phyloP scores from a whole-genome alignment of 2,888 invertebrate species.

The Andrena haemorrhoa region DNA sequence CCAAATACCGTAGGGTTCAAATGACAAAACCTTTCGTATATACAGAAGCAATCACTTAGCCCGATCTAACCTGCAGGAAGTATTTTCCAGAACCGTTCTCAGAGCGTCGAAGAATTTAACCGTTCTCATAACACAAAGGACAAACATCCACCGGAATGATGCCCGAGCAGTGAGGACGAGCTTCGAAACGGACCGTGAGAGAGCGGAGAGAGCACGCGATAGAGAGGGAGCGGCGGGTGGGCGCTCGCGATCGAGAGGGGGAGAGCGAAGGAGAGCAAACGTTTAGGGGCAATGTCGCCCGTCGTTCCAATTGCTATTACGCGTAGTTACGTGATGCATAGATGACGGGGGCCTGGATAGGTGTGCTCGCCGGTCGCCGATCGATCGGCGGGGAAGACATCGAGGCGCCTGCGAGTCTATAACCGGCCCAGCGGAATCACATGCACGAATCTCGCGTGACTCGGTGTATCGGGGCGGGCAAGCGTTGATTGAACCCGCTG shows the following conservation, averaged over 20 bases:
- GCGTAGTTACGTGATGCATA: conserved; percentile 37
- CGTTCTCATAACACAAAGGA: too few species aligned
- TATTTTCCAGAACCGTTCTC: too few species aligned
- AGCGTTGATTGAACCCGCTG: conserved; percentile 33
- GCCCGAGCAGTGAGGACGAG: too few species aligned
- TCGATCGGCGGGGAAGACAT: conserved; percentile 73
- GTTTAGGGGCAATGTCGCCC: conserved; percentile 18
- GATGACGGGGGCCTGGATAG: conserved; percentile 26
- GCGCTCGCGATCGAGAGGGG: neutral
- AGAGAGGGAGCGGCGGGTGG: too few species aligned
- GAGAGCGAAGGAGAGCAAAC: neutral
- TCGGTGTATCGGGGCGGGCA: conserved; percentile 22
- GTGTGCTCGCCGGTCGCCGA: conserved; percentile 36
- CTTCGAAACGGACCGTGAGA: too few species aligned
- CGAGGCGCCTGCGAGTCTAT: conserved; percentile 73
- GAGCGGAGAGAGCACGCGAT: too few species aligned
- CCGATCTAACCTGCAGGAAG: too few species aligned
- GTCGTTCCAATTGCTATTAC: conserved; percentile 34
- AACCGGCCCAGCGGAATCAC: conserved; percentile 59
- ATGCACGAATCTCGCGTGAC: conserved; percentile 71
- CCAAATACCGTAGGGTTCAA: too few species aligned
- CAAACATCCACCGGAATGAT: too few species aligned
- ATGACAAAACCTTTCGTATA: too few species aligned
- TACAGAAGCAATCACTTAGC: too few species aligned
- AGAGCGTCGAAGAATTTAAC: too few species aligned